Conservation (phyloP, 2,888 invertebrate species). For the Rosalia funebris region DNA sequence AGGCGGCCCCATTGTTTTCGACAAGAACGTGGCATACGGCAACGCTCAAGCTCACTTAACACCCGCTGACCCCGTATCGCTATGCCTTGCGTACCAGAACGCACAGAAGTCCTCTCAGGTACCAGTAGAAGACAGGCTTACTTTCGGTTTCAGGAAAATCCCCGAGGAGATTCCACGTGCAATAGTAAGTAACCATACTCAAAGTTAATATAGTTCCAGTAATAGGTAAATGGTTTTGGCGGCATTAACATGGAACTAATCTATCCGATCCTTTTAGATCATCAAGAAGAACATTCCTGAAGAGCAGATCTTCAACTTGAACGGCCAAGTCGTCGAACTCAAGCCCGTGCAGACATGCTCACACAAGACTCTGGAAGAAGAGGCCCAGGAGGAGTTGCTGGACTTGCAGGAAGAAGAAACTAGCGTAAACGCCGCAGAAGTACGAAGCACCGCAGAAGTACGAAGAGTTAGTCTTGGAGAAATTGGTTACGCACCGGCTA, state of each 20-base stretch:
- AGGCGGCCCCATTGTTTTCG: not conserved
- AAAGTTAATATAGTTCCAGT: too few relatives aligned
- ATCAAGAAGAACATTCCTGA: constrained; percentile 65
- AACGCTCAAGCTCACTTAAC: constrained; percentile 14
- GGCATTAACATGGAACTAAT: too few relatives aligned
- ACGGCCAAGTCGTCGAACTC: constrained; percentile 66
- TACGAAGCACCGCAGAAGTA: constrained; percentile 30
- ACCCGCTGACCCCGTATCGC: constrained; percentile 66
- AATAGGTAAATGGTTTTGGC: too few relatives aligned
- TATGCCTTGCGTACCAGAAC: constrained; percentile 63
- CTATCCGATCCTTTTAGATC: too few relatives aligned
- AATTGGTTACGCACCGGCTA: constrained; percentile 64
- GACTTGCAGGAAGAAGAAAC: constrained; percentile 49
- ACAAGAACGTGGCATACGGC: not conserved
- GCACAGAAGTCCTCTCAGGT: constrained; percentile 60
- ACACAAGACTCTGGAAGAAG: constrained; percentile 49
- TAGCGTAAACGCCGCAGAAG: constrained; percentile 1
- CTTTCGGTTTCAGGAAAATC: constrained; percentile 66
- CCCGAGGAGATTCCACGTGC: constrained; percentile 61
- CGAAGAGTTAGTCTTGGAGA: constrained; percentile 61
- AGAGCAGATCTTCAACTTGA: constrained; percentile 65
- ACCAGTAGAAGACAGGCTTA: constrained; percentile 63
- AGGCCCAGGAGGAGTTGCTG: constrained; percentile 56
- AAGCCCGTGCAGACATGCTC: constrained; percentile 48
- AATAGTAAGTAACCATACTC: constrained; percentile 22